Evolutionary conservation across 2,888 invertebrate species (phyloP).

Genomic region (Unio delphinus): DNA sequence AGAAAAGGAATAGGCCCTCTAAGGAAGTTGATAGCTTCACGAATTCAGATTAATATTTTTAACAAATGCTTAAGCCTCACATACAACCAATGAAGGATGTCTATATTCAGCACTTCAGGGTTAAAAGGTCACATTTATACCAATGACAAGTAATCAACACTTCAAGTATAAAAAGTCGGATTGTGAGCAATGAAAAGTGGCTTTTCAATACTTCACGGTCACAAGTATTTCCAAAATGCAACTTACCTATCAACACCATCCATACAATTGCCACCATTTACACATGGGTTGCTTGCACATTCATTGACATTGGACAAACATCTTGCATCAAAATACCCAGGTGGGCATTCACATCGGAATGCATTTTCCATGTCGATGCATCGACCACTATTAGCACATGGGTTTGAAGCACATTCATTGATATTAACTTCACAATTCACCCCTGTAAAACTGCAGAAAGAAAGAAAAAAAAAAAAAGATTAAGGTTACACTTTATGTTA

Average conservation of each 20-base stretch:
- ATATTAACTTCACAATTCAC: slow-evolving; percentile 77
- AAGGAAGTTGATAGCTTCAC: too few relatives aligned
- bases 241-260: slow-evolving; percentile 87
- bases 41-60: too few relatives aligned
- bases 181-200: too few relatives aligned
- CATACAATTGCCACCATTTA: slow-evolving; percentile 90
- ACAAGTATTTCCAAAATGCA: too few relatives aligned
- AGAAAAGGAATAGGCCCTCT: too few relatives aligned
- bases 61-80: too few relatives aligned
- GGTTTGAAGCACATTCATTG: slow-evolving; percentile 93
- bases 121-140: too few relatives aligned
- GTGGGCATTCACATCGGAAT: slow-evolving; percentile 89
- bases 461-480: not conserved
- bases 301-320: slow-evolving; percentile 85
- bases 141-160: too few relatives aligned
- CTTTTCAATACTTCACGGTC: too few relatives aligned
- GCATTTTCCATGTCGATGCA: slow-evolving; percentile 92
- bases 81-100: too few relatives aligned
- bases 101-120: too few relatives aligned
- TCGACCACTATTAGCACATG: slow-evolving; percentile 93
- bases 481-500: not conserved
- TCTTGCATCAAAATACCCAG: slow-evolving; percentile 68
- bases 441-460: slow-evolving; percentile 30
- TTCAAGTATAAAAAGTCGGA: too few relatives aligned
- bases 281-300: slow-evolving; percentile 93